phyloP scores from a whole-genome alignment of 92 coral and sea anemone genomes.

The Epizoanthus fatuus region DNA sequence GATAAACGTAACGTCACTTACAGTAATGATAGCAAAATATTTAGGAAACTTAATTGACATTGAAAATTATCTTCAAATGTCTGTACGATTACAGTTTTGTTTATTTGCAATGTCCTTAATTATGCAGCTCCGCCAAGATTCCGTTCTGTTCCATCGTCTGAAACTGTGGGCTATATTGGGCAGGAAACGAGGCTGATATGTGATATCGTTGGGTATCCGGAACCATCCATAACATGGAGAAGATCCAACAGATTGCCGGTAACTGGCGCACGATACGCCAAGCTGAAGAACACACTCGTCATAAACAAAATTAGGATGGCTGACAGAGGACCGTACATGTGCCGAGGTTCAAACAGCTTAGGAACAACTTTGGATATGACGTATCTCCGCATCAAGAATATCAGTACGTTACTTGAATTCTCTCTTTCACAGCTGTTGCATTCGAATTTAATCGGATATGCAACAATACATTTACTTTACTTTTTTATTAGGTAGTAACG shows the following conservation, averaged over 20 bases:
- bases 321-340: background rate
- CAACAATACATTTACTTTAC: no score
- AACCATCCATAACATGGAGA: background rate
- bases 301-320: background rate
- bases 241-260: background rate
- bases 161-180: background rate
- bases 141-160: background rate
- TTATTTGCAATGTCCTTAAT: background rate
- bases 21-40: no score
- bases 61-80: background rate
- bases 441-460: no score
- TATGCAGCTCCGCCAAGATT: slow-evolving; percentile 8
- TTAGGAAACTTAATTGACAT: background rate
- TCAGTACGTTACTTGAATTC: no score
- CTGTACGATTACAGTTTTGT: background rate
- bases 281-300: background rate
- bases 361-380: background rate
- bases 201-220: slow-evolving; percentile 13
- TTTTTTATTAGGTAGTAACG: no score
- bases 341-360: background rate
- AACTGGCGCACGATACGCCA: background rate
- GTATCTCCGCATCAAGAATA: no score
- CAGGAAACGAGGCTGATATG: slow-evolving; percentile 10
- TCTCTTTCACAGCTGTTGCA: no score
- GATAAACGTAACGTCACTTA: no score